Conservation (phyloP, 2,797 vertebrate genomes). For the Lepidocolaptes lacrymiger region DNA sequence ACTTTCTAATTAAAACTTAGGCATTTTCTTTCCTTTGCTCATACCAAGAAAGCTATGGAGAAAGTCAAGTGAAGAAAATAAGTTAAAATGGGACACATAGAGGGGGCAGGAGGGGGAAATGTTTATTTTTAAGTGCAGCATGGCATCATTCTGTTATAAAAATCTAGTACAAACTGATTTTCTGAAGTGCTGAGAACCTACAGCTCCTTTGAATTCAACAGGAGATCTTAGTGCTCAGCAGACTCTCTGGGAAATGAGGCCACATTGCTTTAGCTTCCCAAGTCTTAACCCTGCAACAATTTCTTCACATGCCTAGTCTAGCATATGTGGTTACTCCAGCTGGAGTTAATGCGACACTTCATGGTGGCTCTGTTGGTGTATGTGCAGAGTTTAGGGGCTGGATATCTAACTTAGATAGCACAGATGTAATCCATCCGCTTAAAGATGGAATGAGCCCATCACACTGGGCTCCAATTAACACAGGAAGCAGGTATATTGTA, state of each 20-base stretch:
- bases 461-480: not conserved
- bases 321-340: not conserved
- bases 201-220: constrained; percentile 54
- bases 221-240: not conserved
- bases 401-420: not conserved
- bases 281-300: not conserved
- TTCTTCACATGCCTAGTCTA: not conserved
- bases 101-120: not conserved
- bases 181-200: constrained; percentile 22
- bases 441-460: not conserved
- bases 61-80: not conserved
- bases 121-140: constrained; percentile 59
- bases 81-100: constrained; percentile 49
- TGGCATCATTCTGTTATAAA: constrained; percentile 67
- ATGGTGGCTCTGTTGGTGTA: rapidly evolving
- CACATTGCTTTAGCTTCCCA: not conserved
- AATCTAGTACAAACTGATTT: constrained; percentile 47
- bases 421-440: not conserved
- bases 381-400: not conserved
- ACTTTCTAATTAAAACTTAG: constrained; percentile 10
- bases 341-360: not conserved
- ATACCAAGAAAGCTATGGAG: not conserved
- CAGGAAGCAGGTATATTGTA: not conserved
- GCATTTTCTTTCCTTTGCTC: not conserved
- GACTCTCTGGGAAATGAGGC: constrained; percentile 22